Conservation (phyloP, 2,888 invertebrate genomes). For the Ornithoptera priamus region DNA sequence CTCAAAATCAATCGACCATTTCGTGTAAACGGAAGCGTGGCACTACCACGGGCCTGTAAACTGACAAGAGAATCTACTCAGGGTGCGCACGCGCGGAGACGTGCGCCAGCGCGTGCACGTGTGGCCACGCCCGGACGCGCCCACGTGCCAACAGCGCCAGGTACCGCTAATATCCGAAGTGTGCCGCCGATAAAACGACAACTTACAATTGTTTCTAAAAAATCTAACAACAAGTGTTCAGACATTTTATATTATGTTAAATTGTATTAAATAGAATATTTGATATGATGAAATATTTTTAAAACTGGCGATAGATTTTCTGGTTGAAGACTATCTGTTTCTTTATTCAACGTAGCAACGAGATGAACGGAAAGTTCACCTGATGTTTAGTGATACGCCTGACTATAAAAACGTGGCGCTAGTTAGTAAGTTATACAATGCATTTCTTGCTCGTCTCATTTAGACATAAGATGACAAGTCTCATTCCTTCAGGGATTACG, state of each 20-base stretch:
- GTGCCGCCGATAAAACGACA: slow-evolving; percentile 30
- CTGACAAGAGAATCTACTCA: slow-evolving; percentile 47
- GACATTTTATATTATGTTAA: not conserved
- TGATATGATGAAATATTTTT: not conserved
- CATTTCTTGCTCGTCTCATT: too few relatives aligned
- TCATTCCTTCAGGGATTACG: too few relatives aligned
- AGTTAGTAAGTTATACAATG: too few relatives aligned
- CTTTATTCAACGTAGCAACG: too few relatives aligned
- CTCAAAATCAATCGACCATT: not conserved
- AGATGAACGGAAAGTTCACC: too few relatives aligned
- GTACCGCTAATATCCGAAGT: slow-evolving; percentile 41
- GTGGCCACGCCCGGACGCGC: slow-evolving; percentile 52
- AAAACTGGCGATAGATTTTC: too few relatives aligned
- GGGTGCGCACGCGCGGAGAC: slow-evolving; percentile 40
- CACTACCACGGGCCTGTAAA: slow-evolving; percentile 20
- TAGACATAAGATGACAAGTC: too few relatives aligned
- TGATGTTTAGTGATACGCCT: too few relatives aligned
- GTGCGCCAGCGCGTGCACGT: slow-evolving; percentile 58
- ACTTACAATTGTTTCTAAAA: slow-evolving; percentile 6
- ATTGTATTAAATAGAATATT: not conserved
- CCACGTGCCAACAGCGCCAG: slow-evolving; percentile 57
- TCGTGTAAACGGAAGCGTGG: slow-evolving; percentile 16
- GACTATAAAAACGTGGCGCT: too few relatives aligned
- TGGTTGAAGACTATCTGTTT: too few relatives aligned
- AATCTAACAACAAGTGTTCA: slow-evolving; percentile 5